A percentile compares a stretch with the other conserved stretches of the same genome.
These are phyloP conservation scores for Autographa gamma DNA, from an alignment of 2,888 invertebrate species.

Conservation along the genomic window DNA sequence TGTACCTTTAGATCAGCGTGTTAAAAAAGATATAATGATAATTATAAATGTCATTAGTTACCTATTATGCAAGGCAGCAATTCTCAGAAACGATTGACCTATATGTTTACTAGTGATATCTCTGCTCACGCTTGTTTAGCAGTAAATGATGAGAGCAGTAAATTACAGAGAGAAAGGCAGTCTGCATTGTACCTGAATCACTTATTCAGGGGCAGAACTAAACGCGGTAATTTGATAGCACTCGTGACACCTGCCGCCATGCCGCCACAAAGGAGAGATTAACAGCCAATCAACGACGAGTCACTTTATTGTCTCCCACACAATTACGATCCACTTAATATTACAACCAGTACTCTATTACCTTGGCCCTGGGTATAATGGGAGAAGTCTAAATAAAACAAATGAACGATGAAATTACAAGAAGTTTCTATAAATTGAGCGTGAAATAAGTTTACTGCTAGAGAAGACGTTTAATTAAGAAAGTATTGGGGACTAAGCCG, in stretches of 20 bases:
- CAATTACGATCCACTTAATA: conserved; percentile 29
- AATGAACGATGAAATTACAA: conserved; percentile 29
- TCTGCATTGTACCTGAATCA: neutral
- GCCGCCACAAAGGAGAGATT: conserved; percentile 14
- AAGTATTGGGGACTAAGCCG: neutral
- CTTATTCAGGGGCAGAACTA: neutral
- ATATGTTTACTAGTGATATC: neutral
- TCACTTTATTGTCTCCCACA: conserved; percentile 27
- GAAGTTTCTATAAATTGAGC: conserved; percentile 15
- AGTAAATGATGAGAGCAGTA: neutral
- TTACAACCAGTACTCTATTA: conserved; percentile 6
- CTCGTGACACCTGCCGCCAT: conserved; percentile 14
- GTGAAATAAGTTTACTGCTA: conserved; percentile 28
- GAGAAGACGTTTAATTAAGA: conserved; percentile 1
- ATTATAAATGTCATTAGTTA: neutral
- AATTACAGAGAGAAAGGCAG: neutral
- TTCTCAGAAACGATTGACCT: conserved; percentile 2
- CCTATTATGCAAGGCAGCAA: neutral
- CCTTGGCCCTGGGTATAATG: neutral
- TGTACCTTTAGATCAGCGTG: too few species aligned
- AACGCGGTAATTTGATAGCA: conserved; percentile 18
- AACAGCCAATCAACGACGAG: conserved; percentile 25
- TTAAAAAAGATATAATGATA: neutral
- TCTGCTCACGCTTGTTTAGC: neutral
- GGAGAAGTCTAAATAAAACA: conserved; percentile 10